phyloP scores from a whole-genome alignment of 2,888 invertebrate genomes.

The Blomia tropicalis region DNA sequence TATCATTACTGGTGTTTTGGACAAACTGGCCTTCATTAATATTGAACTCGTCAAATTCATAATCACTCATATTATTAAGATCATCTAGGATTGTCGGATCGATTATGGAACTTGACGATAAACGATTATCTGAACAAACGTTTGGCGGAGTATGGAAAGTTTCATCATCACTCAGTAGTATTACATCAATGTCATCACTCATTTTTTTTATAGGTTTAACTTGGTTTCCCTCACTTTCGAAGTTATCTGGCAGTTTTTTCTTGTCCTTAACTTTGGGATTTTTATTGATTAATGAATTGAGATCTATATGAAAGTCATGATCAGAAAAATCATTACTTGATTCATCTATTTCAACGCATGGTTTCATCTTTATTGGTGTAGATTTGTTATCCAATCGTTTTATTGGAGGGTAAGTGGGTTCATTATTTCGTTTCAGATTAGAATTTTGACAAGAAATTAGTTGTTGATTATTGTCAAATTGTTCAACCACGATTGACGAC shows the following conservation, averaged over 20 bases:
- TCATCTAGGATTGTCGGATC: too few relatives aligned
- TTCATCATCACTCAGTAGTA: too few relatives aligned
- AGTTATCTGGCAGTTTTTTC: background rate
- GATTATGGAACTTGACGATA: too few relatives aligned
- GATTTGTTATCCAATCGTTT: background rate
- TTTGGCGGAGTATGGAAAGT: too few relatives aligned
- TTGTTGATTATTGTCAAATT: background rate
- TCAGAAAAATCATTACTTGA: background rate
- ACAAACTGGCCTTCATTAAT: background rate
- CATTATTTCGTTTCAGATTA: background rate
- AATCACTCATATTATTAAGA: background rate
- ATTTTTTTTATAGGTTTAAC: too few relatives aligned
- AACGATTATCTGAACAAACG: too few relatives aligned
- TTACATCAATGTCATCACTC: too few relatives aligned
- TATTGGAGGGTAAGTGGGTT: background rate
- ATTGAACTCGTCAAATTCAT: background rate
- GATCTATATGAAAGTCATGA: background rate
- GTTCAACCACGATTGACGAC: background rate
- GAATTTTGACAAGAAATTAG: background rate
- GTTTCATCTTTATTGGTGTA: background rate
- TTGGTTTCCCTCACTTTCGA: background rate
- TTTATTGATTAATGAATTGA: background rate
- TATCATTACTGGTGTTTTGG: background rate
- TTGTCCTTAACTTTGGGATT: background rate
- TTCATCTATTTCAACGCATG: background rate